Conservation (phyloP, 2,113 vertebrate species). For the Chaetodon auriga region DNA sequence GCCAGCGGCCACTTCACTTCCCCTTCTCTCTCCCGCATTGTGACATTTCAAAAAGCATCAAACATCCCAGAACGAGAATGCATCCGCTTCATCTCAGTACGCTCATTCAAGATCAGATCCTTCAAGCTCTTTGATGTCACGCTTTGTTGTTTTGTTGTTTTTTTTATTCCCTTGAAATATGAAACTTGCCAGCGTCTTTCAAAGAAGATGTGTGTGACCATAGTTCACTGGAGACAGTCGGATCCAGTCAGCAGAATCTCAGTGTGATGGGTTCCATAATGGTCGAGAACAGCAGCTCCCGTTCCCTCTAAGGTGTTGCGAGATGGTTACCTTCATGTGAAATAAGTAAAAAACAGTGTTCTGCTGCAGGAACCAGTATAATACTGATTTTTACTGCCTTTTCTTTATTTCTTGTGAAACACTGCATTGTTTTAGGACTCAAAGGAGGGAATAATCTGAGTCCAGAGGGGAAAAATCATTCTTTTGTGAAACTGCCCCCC, state of each 20-base stretch:
- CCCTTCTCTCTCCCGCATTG: not conserved
- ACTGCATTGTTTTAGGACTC: not conserved
- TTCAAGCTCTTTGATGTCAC: slow-evolving; percentile 7
- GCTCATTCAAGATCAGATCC: slow-evolving; percentile 18
- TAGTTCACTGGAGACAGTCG: not conserved
- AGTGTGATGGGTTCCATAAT: not conserved
- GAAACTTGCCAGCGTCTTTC: slow-evolving; percentile 3
- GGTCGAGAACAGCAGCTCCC: not conserved
- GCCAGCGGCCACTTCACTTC: slow-evolving; percentile 26
- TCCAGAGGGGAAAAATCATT: not conserved
- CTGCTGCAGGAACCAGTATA: not conserved
- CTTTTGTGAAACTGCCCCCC: not conserved
- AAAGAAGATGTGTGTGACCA: not conserved
- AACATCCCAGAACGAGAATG: slow-evolving; percentile 4
- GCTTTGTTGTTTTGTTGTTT: slow-evolving; percentile 16
- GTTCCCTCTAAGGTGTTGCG: not conserved
- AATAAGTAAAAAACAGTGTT: not conserved
- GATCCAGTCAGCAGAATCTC: slow-evolving; percentile 19
- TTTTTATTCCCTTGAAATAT: slow-evolving; percentile 23
- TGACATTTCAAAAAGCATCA: slow-evolving; percentile 52
- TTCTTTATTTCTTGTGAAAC: not conserved
- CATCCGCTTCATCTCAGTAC: slow-evolving; percentile 15
- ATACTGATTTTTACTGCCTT: not conserved
- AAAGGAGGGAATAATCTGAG: not conserved
- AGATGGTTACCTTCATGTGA: not conserved